phyloP scores from a whole-genome alignment of 2,113 vertebrate species.

The Mugil cephalus region DNA sequence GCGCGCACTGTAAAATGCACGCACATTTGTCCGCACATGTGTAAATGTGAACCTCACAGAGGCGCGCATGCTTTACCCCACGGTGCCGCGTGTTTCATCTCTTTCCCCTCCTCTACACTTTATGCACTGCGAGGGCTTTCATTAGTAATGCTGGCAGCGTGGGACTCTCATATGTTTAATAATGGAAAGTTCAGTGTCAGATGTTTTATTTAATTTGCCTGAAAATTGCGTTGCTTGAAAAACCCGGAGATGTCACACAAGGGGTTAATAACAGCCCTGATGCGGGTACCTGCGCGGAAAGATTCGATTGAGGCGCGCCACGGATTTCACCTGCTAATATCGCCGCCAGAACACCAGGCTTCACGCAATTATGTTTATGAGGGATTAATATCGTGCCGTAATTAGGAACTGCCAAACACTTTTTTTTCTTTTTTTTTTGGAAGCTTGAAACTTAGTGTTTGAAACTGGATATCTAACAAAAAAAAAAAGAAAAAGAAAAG shows the following conservation, averaged over 20 bases:
- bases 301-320: not conserved
- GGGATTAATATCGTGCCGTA: no score
- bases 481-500: no score
- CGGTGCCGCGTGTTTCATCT: slow-evolving; percentile 3
- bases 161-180: not conserved
- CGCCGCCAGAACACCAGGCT: not conserved
- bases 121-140: not conserved
- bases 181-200: no score
- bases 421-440: no score
- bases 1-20: slow-evolving; percentile 29
- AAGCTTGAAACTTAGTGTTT: no score
- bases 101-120: not conserved
- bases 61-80: not conserved
- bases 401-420: no score
- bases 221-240: not conserved
- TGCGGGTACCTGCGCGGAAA: not conserved
- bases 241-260: not conserved
- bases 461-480: no score
- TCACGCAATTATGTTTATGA: not conserved
- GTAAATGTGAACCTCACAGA: slow-evolving; percentile 2
- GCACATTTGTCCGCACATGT: not conserved
- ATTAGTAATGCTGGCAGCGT: slow-evolving; percentile 5
- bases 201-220: not conserved
- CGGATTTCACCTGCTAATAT: not conserved
- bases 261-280: not conserved